Evolutionary conservation across 2,888 invertebrate genomes (phyloP).

Genomic region (Dasysyrphus albostriatus): DNA sequence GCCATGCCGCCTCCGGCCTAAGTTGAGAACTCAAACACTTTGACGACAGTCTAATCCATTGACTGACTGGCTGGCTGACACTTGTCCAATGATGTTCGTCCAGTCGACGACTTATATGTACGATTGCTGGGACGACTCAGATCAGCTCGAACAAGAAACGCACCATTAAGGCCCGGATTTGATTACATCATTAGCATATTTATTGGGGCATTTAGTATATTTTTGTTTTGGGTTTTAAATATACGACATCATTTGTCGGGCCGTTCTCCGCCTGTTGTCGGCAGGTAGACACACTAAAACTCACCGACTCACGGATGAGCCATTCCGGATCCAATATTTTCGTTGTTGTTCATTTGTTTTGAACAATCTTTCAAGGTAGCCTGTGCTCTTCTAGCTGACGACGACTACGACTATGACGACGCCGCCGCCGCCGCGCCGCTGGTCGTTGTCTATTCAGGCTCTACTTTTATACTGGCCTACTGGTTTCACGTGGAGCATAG

Average conservation of each 20-base stretch:
- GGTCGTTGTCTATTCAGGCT: background rate
- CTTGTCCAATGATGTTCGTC: slow-evolving; percentile 50
- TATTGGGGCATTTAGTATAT: slow-evolving; percentile 76
- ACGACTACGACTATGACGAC: background rate
- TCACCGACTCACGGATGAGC: slow-evolving; percentile 45
- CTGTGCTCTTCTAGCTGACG: slow-evolving; percentile 28
- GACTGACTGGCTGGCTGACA: slow-evolving; percentile 75
- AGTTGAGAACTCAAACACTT: slow-evolving; percentile 47
- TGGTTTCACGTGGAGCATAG: slow-evolving; percentile 71
- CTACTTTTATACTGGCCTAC: slow-evolving; percentile 58
- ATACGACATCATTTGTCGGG: slow-evolving; percentile 74
- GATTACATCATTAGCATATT: slow-evolving; percentile 76
- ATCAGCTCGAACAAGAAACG: slow-evolving; percentile 44
- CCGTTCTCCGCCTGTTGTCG: slow-evolving; percentile 39
- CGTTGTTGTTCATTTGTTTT: slow-evolving; percentile 75
- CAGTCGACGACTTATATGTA: slow-evolving; percentile 10
- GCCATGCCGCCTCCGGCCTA: slow-evolving; percentile 9
- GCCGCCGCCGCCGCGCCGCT: background rate
- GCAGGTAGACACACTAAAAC: slow-evolving; percentile 57
- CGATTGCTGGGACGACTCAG: slow-evolving; percentile 29
- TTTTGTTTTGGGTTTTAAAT: slow-evolving; percentile 76
- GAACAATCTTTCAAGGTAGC: slow-evolving; percentile 56
- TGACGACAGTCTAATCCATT: slow-evolving; percentile 66
- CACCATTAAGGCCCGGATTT: slow-evolving; percentile 68
- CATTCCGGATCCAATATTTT: slow-evolving; percentile 72